phyloP scores from a whole-genome alignment of 2,113 vertebrate species.

The Trinectes maculatus region DNA sequence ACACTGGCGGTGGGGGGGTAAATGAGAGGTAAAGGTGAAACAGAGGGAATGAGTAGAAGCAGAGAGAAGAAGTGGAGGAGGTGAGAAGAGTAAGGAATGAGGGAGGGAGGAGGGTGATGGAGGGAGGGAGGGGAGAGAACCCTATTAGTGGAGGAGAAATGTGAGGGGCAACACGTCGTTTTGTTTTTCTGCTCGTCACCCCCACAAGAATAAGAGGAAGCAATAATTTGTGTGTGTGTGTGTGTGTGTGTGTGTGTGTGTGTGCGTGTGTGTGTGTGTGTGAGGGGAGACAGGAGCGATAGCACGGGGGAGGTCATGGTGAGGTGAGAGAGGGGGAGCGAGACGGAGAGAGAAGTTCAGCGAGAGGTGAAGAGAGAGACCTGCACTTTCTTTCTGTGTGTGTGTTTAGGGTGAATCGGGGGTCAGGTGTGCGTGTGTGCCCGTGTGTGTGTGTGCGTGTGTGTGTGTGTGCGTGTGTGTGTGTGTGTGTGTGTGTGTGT shows the following conservation, averaged over 20 bases:
- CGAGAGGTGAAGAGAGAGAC: constrained; percentile 69
- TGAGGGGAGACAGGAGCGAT: constrained; percentile 60
- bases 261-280: constrained; percentile 16
- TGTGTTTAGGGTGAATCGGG: constrained; percentile 46
- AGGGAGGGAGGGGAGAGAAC: not conserved
- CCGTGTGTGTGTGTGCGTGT: constrained; percentile 20
- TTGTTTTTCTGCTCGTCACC: constrained; percentile 54
- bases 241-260: constrained; percentile 31
- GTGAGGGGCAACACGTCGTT: constrained; percentile 45
- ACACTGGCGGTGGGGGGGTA: constrained; percentile 8
- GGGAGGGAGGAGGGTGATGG: not conserved
- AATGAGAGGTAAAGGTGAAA: too few relatives aligned
- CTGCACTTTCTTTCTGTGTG: constrained; percentile 44
- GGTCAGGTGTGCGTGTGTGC: constrained; percentile 58
- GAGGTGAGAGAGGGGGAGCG: constrained; percentile 73
- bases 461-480: not conserved
- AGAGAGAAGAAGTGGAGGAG: not conserved
- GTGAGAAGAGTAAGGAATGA: not conserved
- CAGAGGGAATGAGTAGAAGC: not conserved
- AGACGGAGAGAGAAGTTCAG: constrained; percentile 72
- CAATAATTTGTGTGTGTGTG: constrained; percentile 64
- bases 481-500: constrained; percentile 45
- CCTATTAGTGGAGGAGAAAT: constrained; percentile 44
- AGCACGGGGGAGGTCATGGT: constrained; percentile 62
- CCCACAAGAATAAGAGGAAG: constrained; percentile 70